Conservation (phyloP, 2,113 vertebrate genomes). For the Tenrec ecaudatus region DNA sequence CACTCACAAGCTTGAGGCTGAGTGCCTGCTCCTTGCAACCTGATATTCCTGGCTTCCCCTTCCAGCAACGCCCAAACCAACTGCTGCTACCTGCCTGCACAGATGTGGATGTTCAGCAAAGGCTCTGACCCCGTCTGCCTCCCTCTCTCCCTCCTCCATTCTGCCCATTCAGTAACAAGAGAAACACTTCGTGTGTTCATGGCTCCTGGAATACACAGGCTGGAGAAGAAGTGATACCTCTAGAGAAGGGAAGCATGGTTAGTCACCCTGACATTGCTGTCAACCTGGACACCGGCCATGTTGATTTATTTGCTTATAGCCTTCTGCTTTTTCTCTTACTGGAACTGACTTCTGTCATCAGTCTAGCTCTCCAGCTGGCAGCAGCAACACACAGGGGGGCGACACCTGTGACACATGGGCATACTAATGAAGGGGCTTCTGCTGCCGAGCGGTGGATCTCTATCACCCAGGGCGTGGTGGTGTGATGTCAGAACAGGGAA, state of each 20-base stretch:
- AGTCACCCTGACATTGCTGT: constrained; percentile 55
- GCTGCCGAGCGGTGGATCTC: not conserved
- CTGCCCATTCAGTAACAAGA: constrained; percentile 65
- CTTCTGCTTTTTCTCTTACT: constrained; percentile 58
- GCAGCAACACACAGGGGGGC: not conserved
- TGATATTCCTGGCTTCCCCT: not conserved
- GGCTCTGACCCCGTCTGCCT: constrained; percentile 52
- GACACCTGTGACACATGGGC: not conserved
- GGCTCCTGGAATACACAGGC: constrained; percentile 61
- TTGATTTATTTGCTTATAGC: constrained; percentile 52
- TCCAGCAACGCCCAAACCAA: not conserved
- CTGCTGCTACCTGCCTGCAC: constrained; percentile 48
- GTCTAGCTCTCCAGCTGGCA: constrained; percentile 16
- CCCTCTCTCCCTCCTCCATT: not conserved
- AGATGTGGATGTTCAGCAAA: constrained; percentile 48
- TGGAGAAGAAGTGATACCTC: constrained; percentile 72
- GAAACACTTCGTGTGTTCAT: constrained; percentile 58
- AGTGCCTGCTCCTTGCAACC: not conserved
- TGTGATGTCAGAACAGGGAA: not conserved
- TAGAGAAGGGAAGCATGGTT: constrained; percentile 55
- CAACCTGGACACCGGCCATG: constrained; percentile 51
- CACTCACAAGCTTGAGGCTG: not conserved
- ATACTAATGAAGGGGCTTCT: not conserved
- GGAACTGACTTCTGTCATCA: not conserved
- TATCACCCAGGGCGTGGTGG: not conserved